Evolutionary conservation across 2,113 vertebrate species (phyloP), one percentile per base, ranked within the genome.

Genomic region (Tenebrosternarchus preto): DNA sequence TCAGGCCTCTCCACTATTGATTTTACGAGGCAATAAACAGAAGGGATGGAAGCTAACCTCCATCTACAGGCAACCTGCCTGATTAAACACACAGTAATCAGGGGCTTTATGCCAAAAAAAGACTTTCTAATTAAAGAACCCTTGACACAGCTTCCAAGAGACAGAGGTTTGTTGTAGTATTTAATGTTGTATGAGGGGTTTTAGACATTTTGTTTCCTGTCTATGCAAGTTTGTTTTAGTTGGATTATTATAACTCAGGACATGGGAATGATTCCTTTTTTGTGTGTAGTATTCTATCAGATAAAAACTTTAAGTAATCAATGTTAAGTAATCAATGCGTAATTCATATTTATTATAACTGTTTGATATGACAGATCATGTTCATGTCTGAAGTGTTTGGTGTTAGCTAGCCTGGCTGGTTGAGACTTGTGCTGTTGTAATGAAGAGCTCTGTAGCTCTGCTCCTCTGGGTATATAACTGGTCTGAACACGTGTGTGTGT

Each of bases 111-210:
- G 46, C 59, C 57, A 63, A 73, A 73, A 36, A 79, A 39, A 57
- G 27, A 80, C 25, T 31, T n/a, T 64, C 78, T 80, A 73, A 73
- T 80, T 73, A 80, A 64, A 29, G 20, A 80, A 80, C 66, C 55
- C 53, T 5, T 16, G 31, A 80, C 60, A 73, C 29, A 64, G 27
- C 36, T 57, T 57, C 63, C 33, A 17, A 43, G 9, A 50, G 43
- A 8, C n/a, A 68, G 29, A n/a, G 61, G 19, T 55, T 63, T 64
- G 29, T 71, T 43, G 22, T 22, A 43, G 56, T 68, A 19, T 36
- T 36, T 39, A 39, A 39, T 39, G 31, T 68, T 68, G 33, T 39
- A 68, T 39, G 64, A 39, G 33, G 64, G 64, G 31, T 9, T 12
- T 20, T n/a, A n/a, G 25, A 43, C 22, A 9, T 25, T 63, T 63